A percentile compares a stretch with the other conserved stretches of the same genome.
Evolutionary conservation across 2,113 vertebrate species (phyloP).

Genomic region (Elaphurus davidianus): DNA sequence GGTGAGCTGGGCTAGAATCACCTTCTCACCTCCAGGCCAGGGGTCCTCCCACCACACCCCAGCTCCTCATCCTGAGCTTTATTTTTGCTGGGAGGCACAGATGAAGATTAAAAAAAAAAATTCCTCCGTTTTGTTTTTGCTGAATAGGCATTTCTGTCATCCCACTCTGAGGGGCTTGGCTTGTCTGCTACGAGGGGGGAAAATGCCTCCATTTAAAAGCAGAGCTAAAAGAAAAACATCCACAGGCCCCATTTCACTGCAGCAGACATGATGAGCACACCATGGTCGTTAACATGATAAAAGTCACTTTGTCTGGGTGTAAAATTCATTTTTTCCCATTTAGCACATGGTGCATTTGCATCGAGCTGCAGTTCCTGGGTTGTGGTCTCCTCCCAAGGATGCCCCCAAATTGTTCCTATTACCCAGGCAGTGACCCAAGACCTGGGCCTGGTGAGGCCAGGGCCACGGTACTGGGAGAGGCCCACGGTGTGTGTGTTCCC

Average conservation of each 20-base stretch:
- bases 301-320: conserved; percentile 79
- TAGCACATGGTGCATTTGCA: conserved; percentile 77
- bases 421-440: not conserved
- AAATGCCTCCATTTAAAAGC: conserved; percentile 68
- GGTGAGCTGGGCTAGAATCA: not conserved
- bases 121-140: conserved; percentile 50
- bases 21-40: not conserved
- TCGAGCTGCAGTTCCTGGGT: conserved; percentile 47
- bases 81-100: conserved; percentile 64
- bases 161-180: conserved; percentile 63
- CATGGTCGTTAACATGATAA: conserved; percentile 79
- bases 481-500: not conserved
- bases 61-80: conserved; percentile 57
- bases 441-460: not conserved
- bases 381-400: conserved; percentile 28
- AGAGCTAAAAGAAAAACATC: conserved; percentile 69
- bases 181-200: conserved; percentile 37
- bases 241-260: conserved; percentile 66
- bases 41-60: not conserved
- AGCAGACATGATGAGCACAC: conserved; percentile 74
- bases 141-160: conserved; percentile 64
- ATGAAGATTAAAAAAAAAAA: conserved; percentile 55
- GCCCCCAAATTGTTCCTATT: conserved; percentile 22
- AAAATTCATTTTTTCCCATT: conserved; percentile 79
- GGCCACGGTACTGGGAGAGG: rapidly evolving